phyloP scores from a whole-genome alignment of 2,113 vertebrate genomes.

The Seriola aureovittata region DNA sequence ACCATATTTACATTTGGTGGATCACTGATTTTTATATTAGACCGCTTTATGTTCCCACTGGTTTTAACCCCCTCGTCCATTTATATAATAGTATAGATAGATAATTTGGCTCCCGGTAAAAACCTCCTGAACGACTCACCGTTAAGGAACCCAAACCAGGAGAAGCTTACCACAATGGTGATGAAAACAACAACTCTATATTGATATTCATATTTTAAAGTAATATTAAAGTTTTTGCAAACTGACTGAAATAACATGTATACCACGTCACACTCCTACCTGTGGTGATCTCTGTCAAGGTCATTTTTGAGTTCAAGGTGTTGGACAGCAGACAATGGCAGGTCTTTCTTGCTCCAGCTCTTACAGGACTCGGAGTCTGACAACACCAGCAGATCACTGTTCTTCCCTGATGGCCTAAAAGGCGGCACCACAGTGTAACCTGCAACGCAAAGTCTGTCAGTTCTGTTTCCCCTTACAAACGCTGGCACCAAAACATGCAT shows the following conservation, averaged over 20 bases:
- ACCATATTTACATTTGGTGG: too few relatives aligned
- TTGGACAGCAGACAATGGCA: slow-evolving; percentile 80
- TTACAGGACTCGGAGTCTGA: slow-evolving; percentile 75
- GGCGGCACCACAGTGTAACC: slow-evolving; percentile 88
- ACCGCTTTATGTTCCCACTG: too few relatives aligned
- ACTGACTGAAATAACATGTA: neutral
- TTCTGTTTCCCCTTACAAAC: neutral
- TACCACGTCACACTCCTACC: slow-evolving; percentile 75
- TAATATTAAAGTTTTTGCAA: too few relatives aligned
- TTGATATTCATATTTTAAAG: too few relatives aligned
- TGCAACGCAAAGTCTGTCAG: slow-evolving; percentile 66
- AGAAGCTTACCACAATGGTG: too few relatives aligned
- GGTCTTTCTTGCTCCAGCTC: slow-evolving; percentile 85
- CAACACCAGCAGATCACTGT: slow-evolving; percentile 86
- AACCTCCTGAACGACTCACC: too few relatives aligned
- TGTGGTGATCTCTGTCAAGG: slow-evolving; percentile 87
- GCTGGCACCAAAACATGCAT: neutral
- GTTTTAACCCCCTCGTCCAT: too few relatives aligned
- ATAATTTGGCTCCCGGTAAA: too few relatives aligned
- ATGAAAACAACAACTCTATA: too few relatives aligned
- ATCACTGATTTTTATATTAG: too few relatives aligned
- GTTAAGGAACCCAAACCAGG: too few relatives aligned
- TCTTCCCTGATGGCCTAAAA: slow-evolving; percentile 86
- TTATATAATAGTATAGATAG: too few relatives aligned
- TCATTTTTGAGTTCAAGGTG: slow-evolving; percentile 57